Evolutionary conservation across 2,797 vertebrate species (phyloP), one percentile per base, ranked within the genome.

Genomic region (Echeneis naucrates): DNA sequence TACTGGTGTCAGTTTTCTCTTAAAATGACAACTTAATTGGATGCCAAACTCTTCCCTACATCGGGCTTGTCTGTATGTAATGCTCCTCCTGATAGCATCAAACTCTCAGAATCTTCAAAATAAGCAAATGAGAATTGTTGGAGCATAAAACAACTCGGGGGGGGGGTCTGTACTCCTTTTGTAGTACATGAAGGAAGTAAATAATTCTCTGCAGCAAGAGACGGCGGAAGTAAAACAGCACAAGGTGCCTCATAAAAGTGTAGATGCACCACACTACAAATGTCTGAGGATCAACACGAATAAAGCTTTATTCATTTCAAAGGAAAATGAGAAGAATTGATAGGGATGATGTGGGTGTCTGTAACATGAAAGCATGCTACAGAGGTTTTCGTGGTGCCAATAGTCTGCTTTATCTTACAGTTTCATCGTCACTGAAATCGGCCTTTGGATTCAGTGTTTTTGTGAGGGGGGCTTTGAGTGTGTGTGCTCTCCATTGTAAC

Each of bases 391-490:
- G 37, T 54, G 2, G 26, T 80, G 84, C 83, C 85, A 86, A 81
- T 77, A 33, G 6, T 47, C 45, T 54, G 1, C 61, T 78, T 59
- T 37, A 24, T 21, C 59, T 24, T 64, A n/a, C 62, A 6, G 56
- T 55, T 30, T 52, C 68, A 60, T 64, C 68, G 79, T 79, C 71
- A 62, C 77, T 72, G n/a, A 58, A 30, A 30, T 87, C 77, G 51
- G 85, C 81, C 47, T 88, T 86, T 90, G 89, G 87, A 87, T 81
- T 83, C 78, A 3, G 48, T 85, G 63, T 84, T 63, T 35, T 45
- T 67, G 38, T 37, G 32, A 37, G 30, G 24, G 44, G n/a, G 17
- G 48, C n/a, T 30, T 8, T 30, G 51, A 58, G 57, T 60, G n/a
- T 69, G 75, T 74, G 67, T 78, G 65, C 70, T 63, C 64, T 77